Percentiles rank a stretch among this genome's conserved stretches.
phyloP scores from a whole-genome alignment of 2,888 invertebrate genomes.

The Drosophila paucipuncta region DNA sequence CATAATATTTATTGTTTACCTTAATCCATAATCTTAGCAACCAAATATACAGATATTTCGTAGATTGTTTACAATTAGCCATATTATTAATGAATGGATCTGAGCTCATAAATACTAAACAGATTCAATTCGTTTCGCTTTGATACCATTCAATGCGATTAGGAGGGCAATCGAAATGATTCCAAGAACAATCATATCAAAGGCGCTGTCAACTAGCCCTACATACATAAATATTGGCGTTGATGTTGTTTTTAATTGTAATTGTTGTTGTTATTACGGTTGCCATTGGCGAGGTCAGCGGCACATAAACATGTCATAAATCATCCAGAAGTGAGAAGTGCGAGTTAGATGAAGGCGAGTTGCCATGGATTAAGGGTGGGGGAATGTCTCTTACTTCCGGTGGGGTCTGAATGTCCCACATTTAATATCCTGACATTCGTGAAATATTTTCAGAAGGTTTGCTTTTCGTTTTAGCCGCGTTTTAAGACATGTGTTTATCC shows the following conservation, averaged over 20 bases:
- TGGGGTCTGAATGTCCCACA: slow-evolving; percentile 3
- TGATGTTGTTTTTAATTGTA: slow-evolving; percentile 10
- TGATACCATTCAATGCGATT: slow-evolving; percentile 37
- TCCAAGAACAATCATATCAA: slow-evolving; percentile 22
- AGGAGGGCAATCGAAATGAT: slow-evolving; percentile 37
- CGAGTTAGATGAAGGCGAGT: slow-evolving; percentile 58
- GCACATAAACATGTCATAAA: slow-evolving; percentile 78
- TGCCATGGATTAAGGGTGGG: slow-evolving; percentile 47
- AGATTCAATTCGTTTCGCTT: slow-evolving; percentile 43
- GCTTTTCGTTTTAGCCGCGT: slow-evolving; percentile 30
- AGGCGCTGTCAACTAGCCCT: slow-evolving; percentile 22
- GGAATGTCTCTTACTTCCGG: slow-evolving; percentile 40
- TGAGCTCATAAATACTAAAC: slow-evolving; percentile 54
- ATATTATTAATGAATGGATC: slow-evolving; percentile 61
- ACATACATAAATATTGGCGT: slow-evolving; percentile 2
- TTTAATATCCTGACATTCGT: slow-evolving; percentile 52
- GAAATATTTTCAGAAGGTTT: slow-evolving; percentile 46
- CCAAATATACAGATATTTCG: slow-evolving; percentile 44
- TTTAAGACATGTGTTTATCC: slow-evolving; percentile 40
- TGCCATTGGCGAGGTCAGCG: slow-evolving; percentile 73
- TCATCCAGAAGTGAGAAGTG: slow-evolving; percentile 60
- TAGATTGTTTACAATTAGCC: slow-evolving; percentile 49
- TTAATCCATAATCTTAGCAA: slow-evolving; percentile 49
- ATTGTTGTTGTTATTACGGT: slow-evolving; percentile 25
- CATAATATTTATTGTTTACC: slow-evolving; percentile 58